Base-by-base conservation (phyloP, 2,797 vertebrate genomes). In the Ciconia nigra region DNA sequence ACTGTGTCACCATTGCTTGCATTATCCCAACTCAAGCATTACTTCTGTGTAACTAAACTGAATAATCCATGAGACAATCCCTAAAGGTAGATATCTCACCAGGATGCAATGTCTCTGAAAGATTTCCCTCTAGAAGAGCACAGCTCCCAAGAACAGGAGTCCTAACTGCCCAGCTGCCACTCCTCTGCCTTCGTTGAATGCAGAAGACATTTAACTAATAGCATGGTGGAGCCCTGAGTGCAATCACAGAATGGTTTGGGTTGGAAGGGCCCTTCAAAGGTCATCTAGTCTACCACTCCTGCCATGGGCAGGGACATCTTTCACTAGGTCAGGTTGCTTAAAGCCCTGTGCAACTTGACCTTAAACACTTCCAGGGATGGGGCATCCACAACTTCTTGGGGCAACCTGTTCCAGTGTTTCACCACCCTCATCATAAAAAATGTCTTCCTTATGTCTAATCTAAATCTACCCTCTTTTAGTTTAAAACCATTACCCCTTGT, bases 171-270 rank as follows among this genome's bases (percentile, higher is more conserved):
- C 69, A 39, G 16, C 31, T 74, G 37, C 67, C 44, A 11, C 28
- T 73, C 25, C 29, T 89, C 47, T 0, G 0, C 21, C n/a, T 44
- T 57, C 2, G 2, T n/a, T 51, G 39, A 55, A 35, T 2, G n/a
- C 37, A 80, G 52, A 58, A 47, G 21, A 69, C 7, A 42, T 39
- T 42, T 62, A 76, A 78, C 29, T 11, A 31, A 67, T 31, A 1
- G 7, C 16, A 61, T 0, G 0, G 33, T 26, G 33, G 14, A 89
- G 61, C 16, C 19, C 3, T 54, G 13, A 7, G 24, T 61, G 51
- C 70, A 62, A 83, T 11, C 39, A 89, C 18, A 71, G 21, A 66
- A 55, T 7, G 20, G 11, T 42, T 0, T 55, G 26, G 6, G 39
- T 47, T 70, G 29, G 44, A 89, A 70, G 5, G 11, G 54, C 59